Base-by-base conservation (phyloP, 2,888 invertebrate species). In the Spicauda simplicius region DNA sequence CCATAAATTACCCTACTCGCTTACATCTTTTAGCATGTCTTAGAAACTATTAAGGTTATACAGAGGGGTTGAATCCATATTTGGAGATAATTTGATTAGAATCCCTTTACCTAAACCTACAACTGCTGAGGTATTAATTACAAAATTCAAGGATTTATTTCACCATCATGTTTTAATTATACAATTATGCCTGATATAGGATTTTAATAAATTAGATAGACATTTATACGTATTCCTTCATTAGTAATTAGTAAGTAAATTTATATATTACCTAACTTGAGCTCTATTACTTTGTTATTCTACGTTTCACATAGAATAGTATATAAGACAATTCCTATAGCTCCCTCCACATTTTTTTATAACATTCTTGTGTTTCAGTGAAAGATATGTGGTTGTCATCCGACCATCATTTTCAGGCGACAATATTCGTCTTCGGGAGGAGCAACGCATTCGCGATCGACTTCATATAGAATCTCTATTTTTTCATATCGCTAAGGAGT, bases 1-100 rank as follows among this genome's bases (percentile, higher is more conserved):
- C 14, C 10, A 45, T 59, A 59, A 59, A 50, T 48, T 50, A 48
- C 10, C 45, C 30, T 20, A 14, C 41, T 41, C 41, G 41, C 16
- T 30, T 59, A 30, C 25, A 30, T 50, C 25, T 18, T 33, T 52
- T 60, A 30, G 18, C 30, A 16, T 50, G 50, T 50, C 33, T 60
- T 19, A 58, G 30, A 50, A 50, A 30, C 60, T 52, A 60, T 52
- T 60, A 33, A 18, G 18, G 52, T 50, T 12, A 50, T 33, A 52
- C 50, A 33, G 16, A 25, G 8, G 50, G 52, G 72, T 73, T 75
- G 75, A 76, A 76, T 77, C 74, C 74, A 73, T 74, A 76, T 76
- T 73, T 70, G 72, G 12, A 79, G 80, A 82, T 84, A 82, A 84
- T 84, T 83, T 82, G 82, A 84, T 86, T 81, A 83, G 78, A 53